Evolutionary conservation across 2,113 vertebrate species (phyloP).

Genomic region (Cochlearius cochlearius): DNA sequence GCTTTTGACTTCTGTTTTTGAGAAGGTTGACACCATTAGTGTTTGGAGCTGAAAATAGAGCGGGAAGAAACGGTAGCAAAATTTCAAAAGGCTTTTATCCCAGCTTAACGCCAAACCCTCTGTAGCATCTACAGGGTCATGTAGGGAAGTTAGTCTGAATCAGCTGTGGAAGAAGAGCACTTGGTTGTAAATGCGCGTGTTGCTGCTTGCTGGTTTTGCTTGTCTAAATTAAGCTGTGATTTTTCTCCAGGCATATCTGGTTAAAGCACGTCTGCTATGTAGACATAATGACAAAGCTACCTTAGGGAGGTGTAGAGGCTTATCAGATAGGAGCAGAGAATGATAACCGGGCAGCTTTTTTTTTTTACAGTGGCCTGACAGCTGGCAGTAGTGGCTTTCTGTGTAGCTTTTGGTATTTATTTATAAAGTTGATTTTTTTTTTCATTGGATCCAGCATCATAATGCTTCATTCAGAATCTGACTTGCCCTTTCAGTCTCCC

Average conservation of each 20-base stretch:
- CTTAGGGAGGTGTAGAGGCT: not conserved
- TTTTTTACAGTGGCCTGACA: not conserved
- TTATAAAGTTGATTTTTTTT: not conserved
- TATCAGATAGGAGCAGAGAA: not conserved
- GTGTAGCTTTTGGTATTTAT: not conserved
- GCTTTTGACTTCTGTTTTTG: not conserved
- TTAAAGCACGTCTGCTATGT: not conserved
- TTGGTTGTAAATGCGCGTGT: not conserved
- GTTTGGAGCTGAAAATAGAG: not conserved
- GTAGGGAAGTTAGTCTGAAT: not conserved
- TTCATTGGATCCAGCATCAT: not conserved
- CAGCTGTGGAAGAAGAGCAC: not conserved
- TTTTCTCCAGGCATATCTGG: not conserved
- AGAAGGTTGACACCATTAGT: not conserved
- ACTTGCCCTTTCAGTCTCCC: not conserved
- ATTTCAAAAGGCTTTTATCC: not conserved
- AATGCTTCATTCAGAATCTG: not conserved
- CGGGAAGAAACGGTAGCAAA: not conserved
- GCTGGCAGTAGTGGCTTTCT: not conserved
- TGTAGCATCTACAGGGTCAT: not conserved
- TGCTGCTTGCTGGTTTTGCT: not conserved
- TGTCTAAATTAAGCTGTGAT: not conserved
- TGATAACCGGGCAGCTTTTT: not conserved
- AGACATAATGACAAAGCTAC: not conserved
- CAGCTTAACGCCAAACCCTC: not conserved